Base-by-base conservation (phyloP, 2,797 vertebrate genomes). In the Acanthurus leucopareius region DNA sequence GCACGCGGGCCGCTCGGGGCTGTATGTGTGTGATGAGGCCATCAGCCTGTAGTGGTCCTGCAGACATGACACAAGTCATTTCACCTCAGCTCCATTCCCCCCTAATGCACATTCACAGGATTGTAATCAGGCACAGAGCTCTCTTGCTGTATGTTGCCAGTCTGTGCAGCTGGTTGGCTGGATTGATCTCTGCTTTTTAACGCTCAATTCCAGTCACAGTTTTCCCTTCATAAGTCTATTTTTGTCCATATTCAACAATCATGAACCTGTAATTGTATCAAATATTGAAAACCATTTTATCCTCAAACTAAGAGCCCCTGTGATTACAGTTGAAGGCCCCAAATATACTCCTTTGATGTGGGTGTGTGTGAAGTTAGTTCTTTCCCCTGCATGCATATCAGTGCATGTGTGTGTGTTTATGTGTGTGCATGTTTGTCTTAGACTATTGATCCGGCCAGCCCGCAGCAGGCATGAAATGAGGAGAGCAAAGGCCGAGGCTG, bases 31-130 rank as follows among this genome's bases (percentile, higher is more conserved):
- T 10, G 77, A 87, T 73, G 81, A 91, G 73, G 84, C 86, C 75
- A 19, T 91, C 91, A 91, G 81, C 78, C 62, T 75, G 83, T 86
- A 73, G 80, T 82, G 73, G 79, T 85, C 83, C 80, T 14, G 19
- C 81, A 70, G 83, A 91, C 78, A 62, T 88, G 93, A 92, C 91
- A 91, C 83, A 88, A 93, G 91, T 92, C 91, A 88, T 92, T 91
- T 92, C 91, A 90, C 86, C 81, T 93, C 90, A 93, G 80, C 88
- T 87, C 86, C 63, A n/a, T 81, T 87, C 75, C 0, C 32, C 0
- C 32, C 84, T 86, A 87, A 88, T 85, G 65, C 81, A 91, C 87
- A 91, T 87, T 87, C 85, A 83, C 77, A 76, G 80, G 83, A 90
- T 88, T 83, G 57, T 86, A 88, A 89, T 91, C 10, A 10, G 40